Evolutionary conservation across 1,140 invertebrate genomes (phyloP), one percentile per base, ranked within the genome.

Genomic region (Limonius californicus): DNA sequence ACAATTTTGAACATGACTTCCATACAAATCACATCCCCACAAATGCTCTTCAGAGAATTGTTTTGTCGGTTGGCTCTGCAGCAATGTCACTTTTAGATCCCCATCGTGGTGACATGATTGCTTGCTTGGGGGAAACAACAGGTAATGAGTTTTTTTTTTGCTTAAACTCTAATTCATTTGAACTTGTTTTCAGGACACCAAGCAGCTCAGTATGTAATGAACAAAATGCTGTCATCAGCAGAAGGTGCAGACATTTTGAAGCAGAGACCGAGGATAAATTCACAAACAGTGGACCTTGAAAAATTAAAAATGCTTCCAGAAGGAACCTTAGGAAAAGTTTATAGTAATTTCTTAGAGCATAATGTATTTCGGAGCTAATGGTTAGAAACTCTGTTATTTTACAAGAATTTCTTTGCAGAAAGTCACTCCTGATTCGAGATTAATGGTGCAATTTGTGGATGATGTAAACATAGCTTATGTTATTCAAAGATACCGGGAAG

Each of bases 401-500:
- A 6, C 27, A 39, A 12, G n/a, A 12, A 50, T 50, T 9, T 11
- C 9, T 18, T 79, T 80, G 12, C 68, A 92, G 87, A 85, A 90
- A 69, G 92, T 98, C n/a, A 93, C 91, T 12, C 94, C 97, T 2
- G 96, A 99, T 81, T 89, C 90, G 30, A 83, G 97, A 67, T 78
- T 88, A 63, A 81, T 87, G 27, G 95, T 99, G 0, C 88, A 90
- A 69, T 99, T 98, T 79, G 84, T 99, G 21, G 87, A 95, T 71
- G 91, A 99, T 78, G 77, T 88, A 3, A 88, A 97, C 63, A 77
- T 97, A 56, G 93, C 94, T 15, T 99, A 98, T 80, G 88, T 98
- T 1, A 97, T 99, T 89, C 93, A 96, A 78, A 81, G 97, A 43
- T 99, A 99, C 76, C 85, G 97, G 66, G 95, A 99, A 80, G 88